phyloP scores from a whole-genome alignment of 2,888 invertebrate species.

The Ochropleura leucogaster region DNA sequence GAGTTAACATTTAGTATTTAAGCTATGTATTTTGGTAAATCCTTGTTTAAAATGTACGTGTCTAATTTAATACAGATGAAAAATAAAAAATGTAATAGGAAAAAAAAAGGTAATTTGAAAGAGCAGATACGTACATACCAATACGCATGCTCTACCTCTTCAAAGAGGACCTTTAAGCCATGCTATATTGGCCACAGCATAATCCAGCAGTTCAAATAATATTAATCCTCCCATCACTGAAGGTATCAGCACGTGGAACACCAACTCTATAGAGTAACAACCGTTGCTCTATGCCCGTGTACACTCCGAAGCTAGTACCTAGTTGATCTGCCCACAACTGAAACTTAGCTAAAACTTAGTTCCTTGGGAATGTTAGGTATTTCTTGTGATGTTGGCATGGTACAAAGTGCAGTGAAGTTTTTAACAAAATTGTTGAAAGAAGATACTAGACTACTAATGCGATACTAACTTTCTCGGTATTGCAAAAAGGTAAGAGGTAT shows the following conservation, averaged over 20 bases:
- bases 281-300: not conserved
- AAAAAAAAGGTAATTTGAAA: too few species aligned
- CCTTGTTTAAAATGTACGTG: too few species aligned
- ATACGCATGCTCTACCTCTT: not conserved
- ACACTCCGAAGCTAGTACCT: constrained; percentile 1
- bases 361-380: not conserved
- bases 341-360: not conserved
- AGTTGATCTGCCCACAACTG: constrained; percentile 12
- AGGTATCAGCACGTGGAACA: constrained; percentile 28
- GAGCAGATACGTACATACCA: not conserved
- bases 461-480: too few species aligned
- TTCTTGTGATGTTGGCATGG: not conserved
- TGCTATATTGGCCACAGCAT: not conserved
- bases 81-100: too few species aligned
- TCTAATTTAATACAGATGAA: too few species aligned
- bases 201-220: constrained; percentile 18
- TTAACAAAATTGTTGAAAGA: too few species aligned
- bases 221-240: not conserved
- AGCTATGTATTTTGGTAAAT: too few species aligned
- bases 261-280: not conserved
- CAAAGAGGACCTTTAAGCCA: not conserved
- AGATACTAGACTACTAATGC: too few species aligned
- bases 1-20: too few species aligned
- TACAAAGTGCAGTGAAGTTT: too few species aligned
- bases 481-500: too few species aligned